Evolutionary conservation across 2,113 vertebrate genomes (phyloP).

Genomic region (Cyphomyrus plagiostoma): DNA sequence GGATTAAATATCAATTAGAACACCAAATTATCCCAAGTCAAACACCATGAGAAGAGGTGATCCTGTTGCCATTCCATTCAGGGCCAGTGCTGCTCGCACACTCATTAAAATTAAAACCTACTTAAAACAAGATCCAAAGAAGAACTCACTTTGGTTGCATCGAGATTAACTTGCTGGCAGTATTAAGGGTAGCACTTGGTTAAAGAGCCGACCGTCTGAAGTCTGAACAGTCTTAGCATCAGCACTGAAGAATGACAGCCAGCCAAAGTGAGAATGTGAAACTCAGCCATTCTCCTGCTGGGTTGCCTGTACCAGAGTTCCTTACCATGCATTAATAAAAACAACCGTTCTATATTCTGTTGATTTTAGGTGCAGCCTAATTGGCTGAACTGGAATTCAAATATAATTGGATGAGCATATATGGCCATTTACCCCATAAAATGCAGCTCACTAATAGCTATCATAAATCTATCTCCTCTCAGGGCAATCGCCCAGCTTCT

Average conservation of each 20-base stretch:
- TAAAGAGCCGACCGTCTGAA: background rate
- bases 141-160: background rate
- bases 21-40: background rate
- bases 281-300: background rate
- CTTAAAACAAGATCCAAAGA: background rate
- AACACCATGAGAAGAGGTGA: background rate
- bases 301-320: background rate
- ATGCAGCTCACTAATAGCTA: background rate
- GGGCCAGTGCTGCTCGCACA: background rate
- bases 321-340: background rate
- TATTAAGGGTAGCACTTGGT: background rate
- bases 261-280: background rate
- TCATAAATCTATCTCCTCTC: background rate
- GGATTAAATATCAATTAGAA: background rate
- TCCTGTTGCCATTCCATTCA: background rate
- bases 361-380: background rate
- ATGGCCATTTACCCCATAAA: background rate
- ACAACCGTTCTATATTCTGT: background rate
- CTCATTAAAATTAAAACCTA: background rate
- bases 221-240: background rate
- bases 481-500: background rate
- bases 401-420: background rate
- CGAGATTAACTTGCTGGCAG: background rate
- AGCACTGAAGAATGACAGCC: background rate
- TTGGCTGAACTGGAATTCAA: background rate